Evolutionary conservation across 2,113 vertebrate species (phyloP), one percentile per base, ranked within the genome.

Genomic region (Lycocorax pyrrhopterus): DNA sequence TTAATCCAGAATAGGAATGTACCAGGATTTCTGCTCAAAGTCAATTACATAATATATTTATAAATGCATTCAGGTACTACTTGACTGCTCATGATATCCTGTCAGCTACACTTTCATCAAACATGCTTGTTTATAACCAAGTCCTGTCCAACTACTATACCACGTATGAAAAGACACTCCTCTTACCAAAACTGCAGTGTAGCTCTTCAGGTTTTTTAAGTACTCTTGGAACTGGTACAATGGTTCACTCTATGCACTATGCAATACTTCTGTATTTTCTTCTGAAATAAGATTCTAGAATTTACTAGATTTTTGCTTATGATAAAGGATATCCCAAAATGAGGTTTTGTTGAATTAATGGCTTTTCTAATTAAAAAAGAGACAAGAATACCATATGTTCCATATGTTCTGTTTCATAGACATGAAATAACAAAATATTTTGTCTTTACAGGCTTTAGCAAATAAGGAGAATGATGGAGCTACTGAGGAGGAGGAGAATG

Each of bases 401-500:
- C 39, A 19, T 44, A 44, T 46, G 44, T 39, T 46, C 55, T 79
- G 32, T 77, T 52, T 55, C 47, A 37, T 9, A 73, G 52, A 37
- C 20, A 69, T 37, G 33, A 71, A 85, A 35, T 30, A 97, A 95
- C 17, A 91, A 62, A 93, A 33, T 80, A 37, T 66, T 96, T 94
- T 80, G 60, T 79, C 33, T 77, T 93, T 90, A 33, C 73, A 98
- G 98, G 14, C 41, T 84, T 29, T 44, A 73, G 37, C 12, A 79
- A 56, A 73, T 30, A 73, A 35, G 23, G 92, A 96, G 21, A 78
- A 97, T 23, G 77, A 89, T 13, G 97, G 98, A 23, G 51, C 74
- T 25, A 80, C 74, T 51, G 95, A 97, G 7, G 95, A 96, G 21
- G 95, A 96, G 4, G 96, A 96, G 41, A 97, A 98, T 21, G 97